These are phyloP conservation scores for Schizothorax lantsangensis DNA, from an alignment of 2,797 vertebrate species.

Conservation along the genomic window DNA sequence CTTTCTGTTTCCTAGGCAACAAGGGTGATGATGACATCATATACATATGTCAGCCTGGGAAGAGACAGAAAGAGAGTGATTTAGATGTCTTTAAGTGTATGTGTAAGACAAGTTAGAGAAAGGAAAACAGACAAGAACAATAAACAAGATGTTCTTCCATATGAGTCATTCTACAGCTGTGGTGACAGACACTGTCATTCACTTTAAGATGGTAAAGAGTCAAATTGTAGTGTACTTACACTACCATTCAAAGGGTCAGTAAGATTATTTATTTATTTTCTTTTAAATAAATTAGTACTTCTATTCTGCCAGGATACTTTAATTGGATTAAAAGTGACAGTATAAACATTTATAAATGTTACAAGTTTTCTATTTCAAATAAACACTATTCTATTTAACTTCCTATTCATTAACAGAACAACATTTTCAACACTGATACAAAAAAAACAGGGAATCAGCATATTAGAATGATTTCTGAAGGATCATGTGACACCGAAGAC, in stretches of 20 bases:
- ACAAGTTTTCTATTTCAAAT: not conserved
- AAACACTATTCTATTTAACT: not conserved
- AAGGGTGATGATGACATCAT: constrained; percentile 59
- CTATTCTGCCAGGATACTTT: not conserved
- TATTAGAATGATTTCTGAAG: not conserved
- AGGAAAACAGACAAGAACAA: not conserved
- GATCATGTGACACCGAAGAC: not conserved
- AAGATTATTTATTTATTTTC: not conserved
- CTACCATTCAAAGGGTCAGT: not conserved
- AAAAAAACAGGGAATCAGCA: not conserved
- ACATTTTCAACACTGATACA: not conserved
- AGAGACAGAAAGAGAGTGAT: constrained; percentile 36
- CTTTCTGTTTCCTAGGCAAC: constrained; percentile 56
- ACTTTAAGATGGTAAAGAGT: not conserved
- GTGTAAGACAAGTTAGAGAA: not conserved
- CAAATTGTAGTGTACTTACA: not conserved
- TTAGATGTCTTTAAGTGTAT: constrained; percentile 23
- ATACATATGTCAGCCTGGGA: constrained; percentile 56
- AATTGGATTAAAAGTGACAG: not conserved
- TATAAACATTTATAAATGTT: not conserved
- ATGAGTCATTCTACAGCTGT: not conserved
- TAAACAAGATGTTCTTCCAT: not conserved
- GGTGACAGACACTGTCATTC: not conserved
- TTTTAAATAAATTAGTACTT: not conserved
- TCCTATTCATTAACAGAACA: not conserved